Conservation (phyloP, 2,797 vertebrate genomes). For the Picus viridis region DNA sequence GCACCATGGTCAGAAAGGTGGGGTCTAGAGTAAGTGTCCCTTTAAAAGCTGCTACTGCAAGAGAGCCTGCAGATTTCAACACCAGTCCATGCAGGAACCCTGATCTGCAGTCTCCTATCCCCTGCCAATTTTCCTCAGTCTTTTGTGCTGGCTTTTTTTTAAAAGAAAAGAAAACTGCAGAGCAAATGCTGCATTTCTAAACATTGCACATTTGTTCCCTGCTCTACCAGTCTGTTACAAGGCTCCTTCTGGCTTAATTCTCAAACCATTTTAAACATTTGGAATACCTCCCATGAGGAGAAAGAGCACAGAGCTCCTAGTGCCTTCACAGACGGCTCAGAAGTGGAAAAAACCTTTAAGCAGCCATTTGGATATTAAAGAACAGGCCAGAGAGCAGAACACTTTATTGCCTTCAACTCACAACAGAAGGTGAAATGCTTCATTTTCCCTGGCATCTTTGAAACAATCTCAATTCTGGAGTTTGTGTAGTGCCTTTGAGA, state of each 20-base stretch:
- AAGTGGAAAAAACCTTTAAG: background rate
- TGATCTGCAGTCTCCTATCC: background rate
- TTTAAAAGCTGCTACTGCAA: background rate
- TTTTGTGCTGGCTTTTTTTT: background rate
- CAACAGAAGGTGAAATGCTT: background rate
- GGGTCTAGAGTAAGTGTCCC: background rate
- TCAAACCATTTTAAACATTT: background rate
- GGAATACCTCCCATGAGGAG: background rate
- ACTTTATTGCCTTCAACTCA: background rate
- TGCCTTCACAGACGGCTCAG: background rate
- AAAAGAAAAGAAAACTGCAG: background rate
- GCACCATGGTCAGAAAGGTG: background rate
- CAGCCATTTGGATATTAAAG: background rate
- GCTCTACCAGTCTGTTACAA: background rate
- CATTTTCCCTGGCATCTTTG: background rate
- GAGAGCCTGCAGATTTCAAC: conserved; percentile 25
- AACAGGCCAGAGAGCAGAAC: background rate
- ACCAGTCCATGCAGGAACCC: background rate
- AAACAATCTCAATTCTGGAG: background rate
- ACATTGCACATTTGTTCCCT: background rate
- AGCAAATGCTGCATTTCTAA: conserved; percentile 14
- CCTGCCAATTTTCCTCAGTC: conserved; percentile 6
- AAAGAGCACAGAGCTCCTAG: background rate
- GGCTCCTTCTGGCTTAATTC: background rate
- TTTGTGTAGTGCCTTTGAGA: background rate